Conservation (phyloP, 92 coral and sea anemone species). For the Porites evermanni region DNA sequence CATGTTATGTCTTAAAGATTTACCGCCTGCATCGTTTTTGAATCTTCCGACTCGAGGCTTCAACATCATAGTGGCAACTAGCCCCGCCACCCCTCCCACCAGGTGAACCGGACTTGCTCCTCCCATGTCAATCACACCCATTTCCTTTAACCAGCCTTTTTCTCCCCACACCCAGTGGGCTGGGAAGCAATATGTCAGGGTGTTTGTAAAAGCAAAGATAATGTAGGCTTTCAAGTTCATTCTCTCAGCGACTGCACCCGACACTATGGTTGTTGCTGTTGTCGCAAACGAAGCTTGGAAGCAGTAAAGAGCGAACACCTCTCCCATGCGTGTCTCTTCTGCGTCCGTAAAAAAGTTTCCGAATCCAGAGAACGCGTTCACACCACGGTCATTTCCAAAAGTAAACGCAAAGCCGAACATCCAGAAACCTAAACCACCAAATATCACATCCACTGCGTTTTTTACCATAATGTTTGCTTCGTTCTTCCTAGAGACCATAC, state of each 20-base stretch:
- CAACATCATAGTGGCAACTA: slow-evolving; percentile 82
- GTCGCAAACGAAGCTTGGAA: slow-evolving; percentile 94
- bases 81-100: slow-evolving; percentile 88
- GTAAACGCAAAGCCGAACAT: slow-evolving; percentile 87
- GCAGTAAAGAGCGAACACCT: slow-evolving; percentile 79
- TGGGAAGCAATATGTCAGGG: slow-evolving; percentile 84
- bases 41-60: slow-evolving; percentile 85
- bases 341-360: slow-evolving; percentile 89
- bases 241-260: slow-evolving; percentile 89
- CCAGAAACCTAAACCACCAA: slow-evolving; percentile 92
- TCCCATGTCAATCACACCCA: slow-evolving; percentile 91
- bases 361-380: slow-evolving; percentile 82
- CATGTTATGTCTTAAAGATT: slow-evolving; percentile 64
- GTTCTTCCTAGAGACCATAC: slow-evolving; percentile 88
- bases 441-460: slow-evolving; percentile 87
- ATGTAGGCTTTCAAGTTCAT: slow-evolving; percentile 87
- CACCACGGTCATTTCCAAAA: slow-evolving; percentile 59
- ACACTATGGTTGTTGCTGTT: slow-evolving; percentile 87
- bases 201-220: slow-evolving; percentile 87
- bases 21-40: slow-evolving; percentile 16
- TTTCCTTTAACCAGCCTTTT: slow-evolving; percentile 78
- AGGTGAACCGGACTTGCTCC: slow-evolving; percentile 94
- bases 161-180: slow-evolving; percentile 97
- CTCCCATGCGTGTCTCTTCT: slow-evolving; percentile 84
- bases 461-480: slow-evolving; percentile 93